Evolutionary conservation across 2,888 invertebrate species (phyloP), one percentile per base, ranked within the genome.

Genomic region (Drosophila macrothrix): DNA sequence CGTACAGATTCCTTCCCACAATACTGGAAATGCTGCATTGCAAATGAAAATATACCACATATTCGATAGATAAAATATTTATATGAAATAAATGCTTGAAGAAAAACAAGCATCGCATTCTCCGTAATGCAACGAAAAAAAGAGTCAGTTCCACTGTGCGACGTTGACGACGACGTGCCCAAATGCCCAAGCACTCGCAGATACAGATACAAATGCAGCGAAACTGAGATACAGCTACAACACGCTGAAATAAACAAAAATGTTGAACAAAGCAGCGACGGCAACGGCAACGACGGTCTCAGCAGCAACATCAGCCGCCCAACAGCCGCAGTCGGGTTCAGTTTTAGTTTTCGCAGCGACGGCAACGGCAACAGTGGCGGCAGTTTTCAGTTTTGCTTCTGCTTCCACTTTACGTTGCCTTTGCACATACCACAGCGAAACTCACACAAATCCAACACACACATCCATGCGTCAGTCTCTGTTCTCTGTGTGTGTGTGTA

Each of bases 181-280:
- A 83, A 80, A 76, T 73, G 81, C 69, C 72, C 79, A 81, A 81
- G 83, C 76, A 87, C 73, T 77, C 73, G 63, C 73, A 78, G 68
- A 76, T 76, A 68, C 73, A 71, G 82, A 78, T 72, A 70, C 62
- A 74, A 67, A 68, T 62, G 69, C 59, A 71, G 74, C 73, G 80
- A 71, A 67, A 65, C 58, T 68, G 79, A 76, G 72, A 66, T 60
- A 83, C 65, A 69, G 73, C 73, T 76, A 78, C 81, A 81, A 63
- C 76, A 68, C 76, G 76, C 83, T 89, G 89, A 90, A 88, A 88
- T 88, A 88, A 88, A 88, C 88, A 88, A 88, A 90, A 90, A 90
- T 90, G 90, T 88, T 87, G 79, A 89, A 84, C 85, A 86, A 89
- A 84, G 82, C 83, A 74, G 71, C 75, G 62, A 75, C 54, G 61